A percentile compares a stretch with the other conserved stretches of the same genome.
Evolutionary conservation across 2,113 vertebrate genomes (phyloP).

Genomic region (Saguinus midas): DNA sequence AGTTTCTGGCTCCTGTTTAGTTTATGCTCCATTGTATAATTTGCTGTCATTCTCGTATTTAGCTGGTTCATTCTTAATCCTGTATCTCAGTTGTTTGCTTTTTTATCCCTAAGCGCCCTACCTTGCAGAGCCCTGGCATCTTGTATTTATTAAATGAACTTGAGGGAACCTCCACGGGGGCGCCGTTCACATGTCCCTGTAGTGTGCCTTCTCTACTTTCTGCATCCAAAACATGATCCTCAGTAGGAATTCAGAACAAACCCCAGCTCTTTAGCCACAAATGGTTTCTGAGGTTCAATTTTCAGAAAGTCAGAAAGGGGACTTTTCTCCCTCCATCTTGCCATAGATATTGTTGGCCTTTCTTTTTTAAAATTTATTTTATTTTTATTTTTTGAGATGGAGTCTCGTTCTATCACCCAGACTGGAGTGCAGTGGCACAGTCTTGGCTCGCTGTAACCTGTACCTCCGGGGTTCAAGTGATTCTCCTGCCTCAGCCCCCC

Average conservation of each 20-base stretch:
- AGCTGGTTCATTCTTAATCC: constrained; percentile 13
- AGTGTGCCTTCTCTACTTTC: rapidly evolving
- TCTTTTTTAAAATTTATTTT: no score
- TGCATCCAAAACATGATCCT: not conserved
- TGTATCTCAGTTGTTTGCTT: not conserved
- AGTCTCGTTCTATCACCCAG: no score
- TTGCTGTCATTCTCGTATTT: constrained; percentile 24
- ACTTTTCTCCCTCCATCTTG: not conserved
- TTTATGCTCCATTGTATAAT: constrained; percentile 33
- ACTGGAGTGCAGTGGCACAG: no score
- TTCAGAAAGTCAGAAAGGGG: not conserved
- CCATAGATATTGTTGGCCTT: rapidly evolving
- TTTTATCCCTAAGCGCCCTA: not conserved
- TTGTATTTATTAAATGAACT: constrained; percentile 34
- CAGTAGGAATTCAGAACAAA: not conserved
- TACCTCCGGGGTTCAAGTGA: no score
- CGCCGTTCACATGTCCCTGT: no score
- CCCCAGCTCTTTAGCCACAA: not conserved
- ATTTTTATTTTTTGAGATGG: no score
- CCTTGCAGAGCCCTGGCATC: not conserved
- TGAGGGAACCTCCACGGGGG: not conserved
- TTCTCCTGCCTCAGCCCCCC: no score
- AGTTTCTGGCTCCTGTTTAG: constrained; percentile 27
- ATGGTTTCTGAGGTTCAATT: not conserved
- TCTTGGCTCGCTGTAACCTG: no score